Base-by-base conservation (phyloP, 2,888 invertebrate species). In the Drosophila tripunctata region DNA sequence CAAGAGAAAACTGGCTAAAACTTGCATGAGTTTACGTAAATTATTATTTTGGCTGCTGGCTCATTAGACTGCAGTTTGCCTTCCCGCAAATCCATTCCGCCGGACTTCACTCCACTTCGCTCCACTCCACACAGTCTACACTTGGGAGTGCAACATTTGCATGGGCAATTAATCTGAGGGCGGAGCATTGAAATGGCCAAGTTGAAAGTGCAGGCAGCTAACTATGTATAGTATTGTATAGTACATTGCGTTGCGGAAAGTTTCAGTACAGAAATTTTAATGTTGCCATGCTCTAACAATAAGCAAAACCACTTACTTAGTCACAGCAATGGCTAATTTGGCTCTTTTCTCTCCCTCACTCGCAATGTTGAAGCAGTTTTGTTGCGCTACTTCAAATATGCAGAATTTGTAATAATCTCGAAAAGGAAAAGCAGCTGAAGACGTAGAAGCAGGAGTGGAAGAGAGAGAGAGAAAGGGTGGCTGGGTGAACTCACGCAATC, bases 291-390 rank as follows among this genome's bases (percentile, higher is more conserved):
- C 66, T 75, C 60, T 71, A 77, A 87, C 79, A 82, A 78, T 82
- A 71, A 67, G 83, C 79, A 75, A 81, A 64, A 71, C 76, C 81
- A 87, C 86, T 87, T 85, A 81, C 80, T 87, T 85, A 75, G 79
- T 78, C 65, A 62, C 63, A 65, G 82, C 87, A 43, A 81, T 52
- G 67, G 87, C 81, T 80, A 84, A 81, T 81, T 81, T 87, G 51
- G 74, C 62, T 0, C 10, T 10, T 10, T 10, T 17, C 69, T 47
- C 36, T 54, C 67, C 52, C 58, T 67, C 57, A 67, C 40, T 43
- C 41, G 67, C 19, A 44, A n/a, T n/a, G 66, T 45, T 43, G 48
- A 58, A 70, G 74, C 76, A 62, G 52, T 70, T 65, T 69, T n/a
- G 30, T 15, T 21, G 38, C 12, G 52, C 55, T 56, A 79, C 68